These are phyloP conservation scores for Phodopus roborovskii DNA, from an alignment of 2,113 vertebrate genomes.

Conservation along the genomic window DNA sequence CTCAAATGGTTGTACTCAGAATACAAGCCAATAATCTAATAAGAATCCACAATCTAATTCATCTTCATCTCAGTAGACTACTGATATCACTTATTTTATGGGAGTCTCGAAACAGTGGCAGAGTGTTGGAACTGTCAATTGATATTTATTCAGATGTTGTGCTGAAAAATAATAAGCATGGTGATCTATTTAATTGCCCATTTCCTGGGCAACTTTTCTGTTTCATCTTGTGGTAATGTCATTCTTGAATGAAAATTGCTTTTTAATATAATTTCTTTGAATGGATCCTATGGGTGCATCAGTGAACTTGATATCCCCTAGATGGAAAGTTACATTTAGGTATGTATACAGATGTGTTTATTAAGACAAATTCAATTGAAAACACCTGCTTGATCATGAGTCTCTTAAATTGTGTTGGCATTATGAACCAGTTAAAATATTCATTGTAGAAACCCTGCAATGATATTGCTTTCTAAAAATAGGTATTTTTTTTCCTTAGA, in stretches of 20 bases:
- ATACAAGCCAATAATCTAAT: slow-evolving; percentile 56
- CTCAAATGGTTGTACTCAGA: neutral
- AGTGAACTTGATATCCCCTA: slow-evolving; percentile 70
- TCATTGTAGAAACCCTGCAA: slow-evolving; percentile 53
- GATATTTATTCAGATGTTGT: slow-evolving; percentile 55
- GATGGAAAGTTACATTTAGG: neutral
- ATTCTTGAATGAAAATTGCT: slow-evolving; percentile 55
- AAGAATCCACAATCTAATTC: slow-evolving; percentile 46
- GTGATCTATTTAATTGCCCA: slow-evolving; percentile 49
- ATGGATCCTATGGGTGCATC: slow-evolving; percentile 71
- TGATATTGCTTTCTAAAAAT: slow-evolving; percentile 75
- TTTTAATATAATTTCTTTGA: slow-evolving; percentile 31
- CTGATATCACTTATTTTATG: slow-evolving; percentile 49
- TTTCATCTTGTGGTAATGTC: slow-evolving; percentile 54
- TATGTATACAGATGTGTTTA: neutral
- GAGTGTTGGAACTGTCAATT: neutral
- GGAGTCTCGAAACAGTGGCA: neutral
- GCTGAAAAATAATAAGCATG: slow-evolving; percentile 47
- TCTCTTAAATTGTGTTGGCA: slow-evolving; percentile 84
- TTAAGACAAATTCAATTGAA: slow-evolving; percentile 79
- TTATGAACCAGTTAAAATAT: slow-evolving; percentile 83
- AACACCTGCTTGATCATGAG: slow-evolving; percentile 85
- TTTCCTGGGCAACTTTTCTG: slow-evolving; percentile 54
- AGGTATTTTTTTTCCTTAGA: slow-evolving; percentile 70
- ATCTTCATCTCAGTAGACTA: slow-evolving; percentile 2